Conservation (phyloP, 2,888 invertebrate species). For the Protonemura montana region DNA sequence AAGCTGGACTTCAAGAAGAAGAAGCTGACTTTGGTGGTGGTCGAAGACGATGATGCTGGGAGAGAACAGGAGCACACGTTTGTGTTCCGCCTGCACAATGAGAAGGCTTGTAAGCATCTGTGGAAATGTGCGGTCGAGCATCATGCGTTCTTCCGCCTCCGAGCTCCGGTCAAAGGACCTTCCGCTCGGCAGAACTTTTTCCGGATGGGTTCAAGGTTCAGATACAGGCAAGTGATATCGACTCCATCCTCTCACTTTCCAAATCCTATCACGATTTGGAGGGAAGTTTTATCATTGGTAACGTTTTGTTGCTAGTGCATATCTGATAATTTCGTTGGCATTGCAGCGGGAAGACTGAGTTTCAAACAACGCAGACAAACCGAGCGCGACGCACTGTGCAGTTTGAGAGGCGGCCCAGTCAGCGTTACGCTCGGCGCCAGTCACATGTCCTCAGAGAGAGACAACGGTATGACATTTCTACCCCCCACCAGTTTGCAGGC, state of each 20-base stretch:
- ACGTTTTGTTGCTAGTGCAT: no score
- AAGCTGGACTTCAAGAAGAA: slow-evolving; percentile 98
- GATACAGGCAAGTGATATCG: slow-evolving; percentile 69
- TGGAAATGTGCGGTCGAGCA: slow-evolving; percentile 99
- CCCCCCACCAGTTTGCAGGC: no score
- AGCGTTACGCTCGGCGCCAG: slow-evolving; percentile 92
- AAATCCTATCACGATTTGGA: no score
- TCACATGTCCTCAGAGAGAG: slow-evolving; percentile 86
- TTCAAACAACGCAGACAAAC: slow-evolving; percentile 92
- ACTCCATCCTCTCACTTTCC: neutral
- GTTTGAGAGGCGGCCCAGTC: slow-evolving; percentile 95
- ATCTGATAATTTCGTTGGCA: neutral
- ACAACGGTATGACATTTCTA: slow-evolving; percentile 68
- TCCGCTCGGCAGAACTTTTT: slow-evolving; percentile 95
- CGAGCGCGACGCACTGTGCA: slow-evolving; percentile 91
- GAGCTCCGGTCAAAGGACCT: slow-evolving; percentile 87
- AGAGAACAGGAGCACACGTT: slow-evolving; percentile 98
- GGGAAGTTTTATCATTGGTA: no score
- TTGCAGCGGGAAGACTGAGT: slow-evolving; percentile 92
- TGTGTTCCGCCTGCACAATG: slow-evolving; percentile 93
- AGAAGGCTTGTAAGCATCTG: slow-evolving; percentile 98
- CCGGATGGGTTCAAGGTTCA: slow-evolving; percentile 97
- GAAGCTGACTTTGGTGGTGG: slow-evolving; percentile 94
- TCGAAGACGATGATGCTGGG: slow-evolving; percentile 98
- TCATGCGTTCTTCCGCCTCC: slow-evolving; percentile 97